Evolutionary conservation across 92 coral and sea anemone species (phyloP).

Genomic region (Actinostola sp.): DNA sequence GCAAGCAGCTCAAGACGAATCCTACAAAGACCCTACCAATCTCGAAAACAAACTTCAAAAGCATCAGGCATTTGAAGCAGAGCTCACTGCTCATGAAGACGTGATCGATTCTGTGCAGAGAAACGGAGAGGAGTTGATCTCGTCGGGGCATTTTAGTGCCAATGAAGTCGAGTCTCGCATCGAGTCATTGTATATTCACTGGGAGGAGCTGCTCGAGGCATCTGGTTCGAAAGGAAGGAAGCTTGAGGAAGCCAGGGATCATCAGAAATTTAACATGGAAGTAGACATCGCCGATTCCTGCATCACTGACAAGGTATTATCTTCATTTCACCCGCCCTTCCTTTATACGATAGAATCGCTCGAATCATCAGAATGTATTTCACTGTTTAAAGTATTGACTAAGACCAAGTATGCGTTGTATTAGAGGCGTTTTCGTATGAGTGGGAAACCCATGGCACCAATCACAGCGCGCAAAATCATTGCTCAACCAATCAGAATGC

Average conservation of each 20-base stretch:
- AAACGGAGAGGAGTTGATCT: slow-evolving; percentile 82
- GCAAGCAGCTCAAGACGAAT: slow-evolving; percentile 88
- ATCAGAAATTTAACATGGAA: slow-evolving; percentile 86
- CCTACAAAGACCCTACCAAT: slow-evolving; percentile 93
- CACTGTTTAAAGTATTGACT: neutral
- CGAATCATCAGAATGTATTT: neutral
- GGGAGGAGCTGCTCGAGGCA: slow-evolving; percentile 92
- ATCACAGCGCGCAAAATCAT: too few species aligned
- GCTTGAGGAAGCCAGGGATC: slow-evolving; percentile 92
- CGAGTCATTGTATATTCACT: slow-evolving; percentile 83
- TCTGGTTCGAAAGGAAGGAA: slow-evolving; percentile 79
- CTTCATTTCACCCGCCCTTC: neutral
- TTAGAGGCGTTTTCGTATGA: too few species aligned
- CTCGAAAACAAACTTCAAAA: slow-evolving; percentile 87
- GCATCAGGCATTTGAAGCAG: slow-evolving; percentile 93
- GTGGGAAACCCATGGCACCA: too few species aligned
- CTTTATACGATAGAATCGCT: neutral
- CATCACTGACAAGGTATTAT: slow-evolving; percentile 88
- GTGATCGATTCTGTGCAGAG: slow-evolving; percentile 76
- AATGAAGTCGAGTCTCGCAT: slow-evolving; percentile 84
- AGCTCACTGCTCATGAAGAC: slow-evolving; percentile 86
- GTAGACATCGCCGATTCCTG: slow-evolving; percentile 86
- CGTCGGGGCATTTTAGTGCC: slow-evolving; percentile 86
- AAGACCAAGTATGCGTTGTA: too few species aligned
- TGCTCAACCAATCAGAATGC: too few species aligned